Percentiles rank a stretch among this genome's conserved stretches.
Evolutionary conservation across 2,888 invertebrate genomes (phyloP).

Genomic region (Tachystola acroxantha): DNA sequence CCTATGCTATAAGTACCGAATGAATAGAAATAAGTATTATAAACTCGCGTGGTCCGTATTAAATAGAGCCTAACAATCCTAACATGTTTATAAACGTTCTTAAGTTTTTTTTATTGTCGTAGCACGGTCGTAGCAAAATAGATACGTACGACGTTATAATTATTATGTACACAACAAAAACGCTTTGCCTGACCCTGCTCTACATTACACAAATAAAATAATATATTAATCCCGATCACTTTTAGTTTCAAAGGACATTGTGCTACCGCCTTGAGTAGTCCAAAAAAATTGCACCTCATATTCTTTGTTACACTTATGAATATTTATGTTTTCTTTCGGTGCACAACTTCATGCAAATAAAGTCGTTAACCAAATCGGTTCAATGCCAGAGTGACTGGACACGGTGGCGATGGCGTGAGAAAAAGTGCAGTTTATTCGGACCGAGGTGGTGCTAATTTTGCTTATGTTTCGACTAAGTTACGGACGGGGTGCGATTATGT

Average conservation of each 20-base stretch:
- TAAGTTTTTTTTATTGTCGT: too few relatives aligned
- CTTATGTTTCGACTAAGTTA: constrained; percentile 1
- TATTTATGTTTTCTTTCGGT: neutral
- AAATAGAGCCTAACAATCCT: too few relatives aligned
- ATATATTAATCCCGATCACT: constrained; percentile 1
- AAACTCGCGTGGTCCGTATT: too few relatives aligned
- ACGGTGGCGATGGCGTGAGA: constrained; percentile 41
- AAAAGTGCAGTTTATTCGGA: constrained; percentile 15
- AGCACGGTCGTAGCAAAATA: neutral
- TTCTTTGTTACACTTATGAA: constrained; percentile 1
- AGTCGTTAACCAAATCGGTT: constrained; percentile 24
- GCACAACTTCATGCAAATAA: constrained; percentile 21
- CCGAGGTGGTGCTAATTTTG: constrained; percentile 1
- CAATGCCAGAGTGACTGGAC: constrained; percentile 29
- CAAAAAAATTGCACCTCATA: neutral
- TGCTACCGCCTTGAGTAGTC: constrained; percentile 1
- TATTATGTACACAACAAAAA: too few relatives aligned
- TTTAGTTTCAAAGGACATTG: constrained; percentile 1
- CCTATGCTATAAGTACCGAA: too few relatives aligned
- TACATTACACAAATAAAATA: neutral
- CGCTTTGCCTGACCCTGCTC: too few relatives aligned
- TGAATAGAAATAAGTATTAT: too few relatives aligned
- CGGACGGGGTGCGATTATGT: too few relatives aligned
- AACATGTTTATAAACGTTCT: too few relatives aligned
- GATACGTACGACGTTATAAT: neutral